These are phyloP conservation scores for Syngnathoides biaculeatus DNA, from an alignment of 2,113 vertebrate species.

Conservation along the genomic window DNA sequence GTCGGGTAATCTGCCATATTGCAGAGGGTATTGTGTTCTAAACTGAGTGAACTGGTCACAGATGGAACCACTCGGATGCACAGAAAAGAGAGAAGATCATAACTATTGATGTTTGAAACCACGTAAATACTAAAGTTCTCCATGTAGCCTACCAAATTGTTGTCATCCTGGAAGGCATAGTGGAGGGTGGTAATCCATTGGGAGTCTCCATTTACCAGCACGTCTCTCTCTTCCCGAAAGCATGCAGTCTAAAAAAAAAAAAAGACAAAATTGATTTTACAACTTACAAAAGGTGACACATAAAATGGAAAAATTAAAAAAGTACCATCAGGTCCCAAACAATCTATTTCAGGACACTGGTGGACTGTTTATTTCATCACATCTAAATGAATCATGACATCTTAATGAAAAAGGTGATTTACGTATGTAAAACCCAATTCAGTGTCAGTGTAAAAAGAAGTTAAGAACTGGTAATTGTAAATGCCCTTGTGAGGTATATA, in stretches of 20 bases:
- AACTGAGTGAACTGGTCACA: slow-evolving; percentile 16
- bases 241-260: slow-evolving; percentile 85
- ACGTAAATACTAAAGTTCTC: neutral
- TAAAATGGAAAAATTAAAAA: neutral
- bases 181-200: slow-evolving; percentile 98
- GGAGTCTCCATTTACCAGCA: slow-evolving; percentile 92
- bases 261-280: neutral
- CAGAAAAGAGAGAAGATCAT: neutral
- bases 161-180: slow-evolving; percentile 98
- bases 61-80: slow-evolving; percentile 13
- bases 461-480: too few relatives aligned
- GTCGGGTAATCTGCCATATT: slow-evolving; percentile 9
- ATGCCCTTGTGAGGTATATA: too few relatives aligned
- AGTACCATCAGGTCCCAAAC: neutral
- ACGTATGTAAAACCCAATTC: too few relatives aligned
- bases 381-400: too few relatives aligned
- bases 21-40: slow-evolving; percentile 10
- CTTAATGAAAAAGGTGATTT: too few relatives aligned
- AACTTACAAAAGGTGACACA: neutral
- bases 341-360: neutral
- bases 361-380: neutral
- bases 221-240: slow-evolving; percentile 96
- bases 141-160: slow-evolving; percentile 83
- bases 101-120: neutral
- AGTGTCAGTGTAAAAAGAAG: too few relatives aligned